These are phyloP conservation scores for Nudaria mundana DNA, from an alignment of 2,888 invertebrate genomes.

Conservation along the genomic window DNA sequence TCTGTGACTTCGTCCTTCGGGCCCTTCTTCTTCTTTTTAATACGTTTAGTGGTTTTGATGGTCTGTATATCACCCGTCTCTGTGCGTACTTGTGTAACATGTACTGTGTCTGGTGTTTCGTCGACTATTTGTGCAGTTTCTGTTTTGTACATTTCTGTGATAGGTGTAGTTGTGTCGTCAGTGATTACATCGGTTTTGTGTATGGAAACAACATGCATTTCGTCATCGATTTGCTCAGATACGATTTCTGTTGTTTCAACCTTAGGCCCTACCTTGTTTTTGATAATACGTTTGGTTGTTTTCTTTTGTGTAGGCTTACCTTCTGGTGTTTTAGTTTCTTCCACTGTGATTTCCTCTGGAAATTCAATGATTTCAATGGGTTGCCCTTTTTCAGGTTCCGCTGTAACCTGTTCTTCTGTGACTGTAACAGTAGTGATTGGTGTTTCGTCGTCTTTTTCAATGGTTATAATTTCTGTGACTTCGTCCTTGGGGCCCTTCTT, in stretches of 20 bases:
- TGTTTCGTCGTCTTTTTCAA: constrained; percentile 3
- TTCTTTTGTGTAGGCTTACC: constrained; percentile 42
- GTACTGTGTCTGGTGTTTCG: constrained; percentile 4
- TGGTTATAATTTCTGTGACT: constrained; percentile 7
- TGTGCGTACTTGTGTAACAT: constrained; percentile 16
- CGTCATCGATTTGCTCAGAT: not conserved
- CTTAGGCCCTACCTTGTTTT: constrained; percentile 7
- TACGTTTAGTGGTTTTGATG: constrained; percentile 34
- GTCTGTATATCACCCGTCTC: constrained; percentile 35
- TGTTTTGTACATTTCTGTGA: constrained; percentile 1
- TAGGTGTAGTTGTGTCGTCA: not conserved
- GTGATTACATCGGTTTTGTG: constrained; percentile 2
- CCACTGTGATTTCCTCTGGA: constrained; percentile 3
- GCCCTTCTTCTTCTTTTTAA: constrained; percentile 41
- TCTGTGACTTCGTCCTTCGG: constrained; percentile 31
- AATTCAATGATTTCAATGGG: not conserved
- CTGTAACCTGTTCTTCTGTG: constrained; percentile 8
- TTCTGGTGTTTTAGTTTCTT: constrained; percentile 1
- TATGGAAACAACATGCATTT: not conserved
- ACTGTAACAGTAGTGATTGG: not conserved
- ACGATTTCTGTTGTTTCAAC: not conserved
- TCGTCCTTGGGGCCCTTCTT: constrained; percentile 8
- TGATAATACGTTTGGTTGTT: constrained; percentile 16
- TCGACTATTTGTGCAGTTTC: constrained; percentile 11
- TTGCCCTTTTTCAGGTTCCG: not conserved